Evolutionary conservation across 2,113 vertebrate species (phyloP).

Genomic region (Antigone vipio): DNA sequence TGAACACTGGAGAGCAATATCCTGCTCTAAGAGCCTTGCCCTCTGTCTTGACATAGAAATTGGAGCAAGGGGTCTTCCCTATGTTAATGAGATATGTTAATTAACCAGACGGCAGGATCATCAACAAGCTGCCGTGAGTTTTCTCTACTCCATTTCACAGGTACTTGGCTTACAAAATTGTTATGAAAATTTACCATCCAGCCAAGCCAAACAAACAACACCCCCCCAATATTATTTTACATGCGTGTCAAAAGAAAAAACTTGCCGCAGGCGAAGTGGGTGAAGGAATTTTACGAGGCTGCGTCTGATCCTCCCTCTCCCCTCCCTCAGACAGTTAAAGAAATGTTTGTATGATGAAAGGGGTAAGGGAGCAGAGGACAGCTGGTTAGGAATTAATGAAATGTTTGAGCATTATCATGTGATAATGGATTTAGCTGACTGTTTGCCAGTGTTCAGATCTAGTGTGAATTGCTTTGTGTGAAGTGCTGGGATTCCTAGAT

Average conservation of each 20-base stretch:
- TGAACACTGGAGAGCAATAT: background rate
- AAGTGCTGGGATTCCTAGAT: background rate
- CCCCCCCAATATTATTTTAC: constrained; percentile 45
- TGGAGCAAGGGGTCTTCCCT: background rate
- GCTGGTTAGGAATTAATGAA: constrained; percentile 64
- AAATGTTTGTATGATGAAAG: constrained; percentile 58
- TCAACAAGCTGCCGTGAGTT: background rate
- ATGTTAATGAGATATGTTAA: background rate
- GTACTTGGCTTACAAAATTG: constrained; percentile 54
- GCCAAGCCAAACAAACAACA: constrained; percentile 62
- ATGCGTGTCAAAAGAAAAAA: constrained; percentile 63
- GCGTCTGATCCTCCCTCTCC: constrained; percentile 51
- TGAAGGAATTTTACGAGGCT: constrained; percentile 55
- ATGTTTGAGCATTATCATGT: constrained; percentile 54
- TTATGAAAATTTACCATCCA: constrained; percentile 42
- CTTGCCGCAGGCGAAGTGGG: constrained; percentile 33
- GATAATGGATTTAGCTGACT: constrained; percentile 56
- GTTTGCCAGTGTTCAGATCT: constrained; percentile 41
- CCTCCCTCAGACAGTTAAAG: constrained; percentile 56
- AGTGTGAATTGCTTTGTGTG: background rate
- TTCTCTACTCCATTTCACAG: constrained; percentile 13
- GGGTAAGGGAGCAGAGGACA: constrained; percentile 53
- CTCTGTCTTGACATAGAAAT: background rate
- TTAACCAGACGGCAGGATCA: background rate
- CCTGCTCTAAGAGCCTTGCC: background rate